A percentile compares a stretch with the other conserved stretches of the same genome.
phyloP scores from a whole-genome alignment of 2,888 invertebrate species.

The Andrena flavipes region DNA sequence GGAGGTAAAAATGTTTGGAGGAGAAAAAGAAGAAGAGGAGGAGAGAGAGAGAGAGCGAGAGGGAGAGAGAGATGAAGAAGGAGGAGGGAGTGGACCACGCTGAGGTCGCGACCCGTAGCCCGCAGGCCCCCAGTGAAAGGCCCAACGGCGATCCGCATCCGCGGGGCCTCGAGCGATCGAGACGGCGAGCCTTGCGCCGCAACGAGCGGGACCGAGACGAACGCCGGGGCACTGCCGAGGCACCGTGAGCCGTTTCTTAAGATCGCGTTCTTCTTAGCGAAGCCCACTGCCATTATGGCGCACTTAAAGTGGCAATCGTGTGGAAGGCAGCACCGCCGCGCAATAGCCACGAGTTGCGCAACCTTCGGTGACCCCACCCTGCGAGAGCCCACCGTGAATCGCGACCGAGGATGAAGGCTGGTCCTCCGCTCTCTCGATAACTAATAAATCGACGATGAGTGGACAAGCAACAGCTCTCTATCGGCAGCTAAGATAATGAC shows the following conservation, averaged over 20 bases:
- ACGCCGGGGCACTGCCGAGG: slow-evolving; percentile 62
- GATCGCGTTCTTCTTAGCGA: slow-evolving; percentile 79
- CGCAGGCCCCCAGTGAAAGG: slow-evolving; percentile 82
- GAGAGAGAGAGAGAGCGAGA: slow-evolving; percentile 42
- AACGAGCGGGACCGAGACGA: slow-evolving; percentile 58
- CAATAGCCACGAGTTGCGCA: slow-evolving; percentile 74
- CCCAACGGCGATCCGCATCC: slow-evolving; percentile 82
- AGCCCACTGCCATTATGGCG: slow-evolving; percentile 78
- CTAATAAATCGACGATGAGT: slow-evolving; percentile 48
- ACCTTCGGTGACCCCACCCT: slow-evolving; percentile 76
- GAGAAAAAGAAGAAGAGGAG: slow-evolving; percentile 60
- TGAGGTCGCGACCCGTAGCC: slow-evolving; percentile 84
- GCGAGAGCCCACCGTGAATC: slow-evolving; percentile 50
- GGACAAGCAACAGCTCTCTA: slow-evolving; percentile 1
- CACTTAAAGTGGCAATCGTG: slow-evolving; percentile 81
- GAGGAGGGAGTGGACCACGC: slow-evolving; percentile 82
- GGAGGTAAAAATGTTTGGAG: slow-evolving; percentile 70
- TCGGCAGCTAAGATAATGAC: neutral
- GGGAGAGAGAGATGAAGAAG: slow-evolving; percentile 40
- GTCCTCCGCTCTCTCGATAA: slow-evolving; percentile 21
- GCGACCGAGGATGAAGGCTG: slow-evolving; percentile 28
- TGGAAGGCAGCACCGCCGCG: slow-evolving; percentile 74
- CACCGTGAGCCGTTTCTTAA: slow-evolving; percentile 78
- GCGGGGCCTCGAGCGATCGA: slow-evolving; percentile 63
- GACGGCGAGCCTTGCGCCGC: slow-evolving; percentile 50